A percentile compares a stretch with the other conserved stretches of the same genome.
Conservation (phyloP, 2,113 vertebrate genomes). For the Rhynchopsitta pachyrhyncha region DNA sequence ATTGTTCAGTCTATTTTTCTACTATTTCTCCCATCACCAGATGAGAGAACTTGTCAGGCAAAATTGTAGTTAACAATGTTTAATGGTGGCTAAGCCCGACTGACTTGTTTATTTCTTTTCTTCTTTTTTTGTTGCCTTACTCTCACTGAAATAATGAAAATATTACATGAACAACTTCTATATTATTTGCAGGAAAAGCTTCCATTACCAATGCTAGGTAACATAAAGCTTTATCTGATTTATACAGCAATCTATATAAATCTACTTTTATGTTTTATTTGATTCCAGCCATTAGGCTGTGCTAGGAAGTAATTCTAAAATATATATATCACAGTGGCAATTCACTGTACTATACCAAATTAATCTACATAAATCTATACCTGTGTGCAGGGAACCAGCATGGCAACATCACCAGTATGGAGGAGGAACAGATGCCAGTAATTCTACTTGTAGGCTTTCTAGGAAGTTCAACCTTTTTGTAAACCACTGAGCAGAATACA, state of each 20-base stretch:
- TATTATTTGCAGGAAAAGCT: constrained; percentile 65
- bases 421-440: constrained; percentile 41
- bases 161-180: constrained; percentile 66
- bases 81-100: constrained; percentile 66
- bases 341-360: constrained; percentile 68
- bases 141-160: constrained; percentile 72
- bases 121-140: constrained; percentile 66
- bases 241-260: constrained; percentile 77
- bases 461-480: constrained; percentile 38
- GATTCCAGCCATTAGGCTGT: constrained; percentile 76
- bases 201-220: constrained; percentile 61
- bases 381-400: constrained; percentile 54
- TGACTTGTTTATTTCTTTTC: constrained; percentile 62
- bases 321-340: constrained; percentile 67
- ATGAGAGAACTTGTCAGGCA: constrained; percentile 71
- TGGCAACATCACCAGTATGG: constrained; percentile 30
- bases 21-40: constrained; percentile 66
- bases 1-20: constrained; percentile 68
- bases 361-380: constrained; percentile 76
- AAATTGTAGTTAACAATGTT: constrained; percentile 74
- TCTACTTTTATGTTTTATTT: constrained; percentile 79
- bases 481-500: constrained; percentile 8
- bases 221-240: constrained; percentile 76
- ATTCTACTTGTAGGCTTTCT: constrained; percentile 45
- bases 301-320: constrained; percentile 75